phyloP scores from a whole-genome alignment of 2,888 invertebrate genomes.

The Slavum lentiscoides region DNA sequence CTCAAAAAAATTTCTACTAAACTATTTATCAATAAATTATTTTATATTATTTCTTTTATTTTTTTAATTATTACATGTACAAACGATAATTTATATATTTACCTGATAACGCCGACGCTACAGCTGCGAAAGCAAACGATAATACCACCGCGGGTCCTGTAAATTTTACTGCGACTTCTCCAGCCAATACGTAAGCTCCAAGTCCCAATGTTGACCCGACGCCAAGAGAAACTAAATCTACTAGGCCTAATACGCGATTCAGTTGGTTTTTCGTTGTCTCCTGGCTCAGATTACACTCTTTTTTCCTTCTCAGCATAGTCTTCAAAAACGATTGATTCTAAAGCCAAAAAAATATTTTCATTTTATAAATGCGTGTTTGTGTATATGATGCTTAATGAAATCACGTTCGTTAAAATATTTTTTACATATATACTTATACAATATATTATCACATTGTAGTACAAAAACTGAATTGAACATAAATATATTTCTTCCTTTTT shows the following conservation, averaged over 20 bases:
- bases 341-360: not conserved
- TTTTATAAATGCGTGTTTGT: not conserved
- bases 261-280: slow-evolving; percentile 59
- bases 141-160: slow-evolving; percentile 91
- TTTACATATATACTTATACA: no score
- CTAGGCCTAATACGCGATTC: slow-evolving; percentile 73
- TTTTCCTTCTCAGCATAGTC: slow-evolving; percentile 60
- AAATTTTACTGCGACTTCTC: slow-evolving; percentile 80
- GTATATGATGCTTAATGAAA: no score
- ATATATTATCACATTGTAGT: no score
- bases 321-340: slow-evolving; percentile 17
- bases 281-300: slow-evolving; percentile 58
- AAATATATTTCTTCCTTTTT: no score
- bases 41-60: no score
- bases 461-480: no score
- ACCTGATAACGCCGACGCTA: slow-evolving; percentile 92
- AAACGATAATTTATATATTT: slow-evolving; percentile 55
- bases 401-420: not conserved
- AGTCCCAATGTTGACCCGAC: slow-evolving; percentile 88
- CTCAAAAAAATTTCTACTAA: no score
- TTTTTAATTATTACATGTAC: no score
- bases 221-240: slow-evolving; percentile 85
- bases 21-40: no score
- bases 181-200: slow-evolving; percentile 92
- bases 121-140: slow-evolving; percentile 87